Conservation (phyloP, 2,113 vertebrate species). For the Dissostichus mawsoni region DNA sequence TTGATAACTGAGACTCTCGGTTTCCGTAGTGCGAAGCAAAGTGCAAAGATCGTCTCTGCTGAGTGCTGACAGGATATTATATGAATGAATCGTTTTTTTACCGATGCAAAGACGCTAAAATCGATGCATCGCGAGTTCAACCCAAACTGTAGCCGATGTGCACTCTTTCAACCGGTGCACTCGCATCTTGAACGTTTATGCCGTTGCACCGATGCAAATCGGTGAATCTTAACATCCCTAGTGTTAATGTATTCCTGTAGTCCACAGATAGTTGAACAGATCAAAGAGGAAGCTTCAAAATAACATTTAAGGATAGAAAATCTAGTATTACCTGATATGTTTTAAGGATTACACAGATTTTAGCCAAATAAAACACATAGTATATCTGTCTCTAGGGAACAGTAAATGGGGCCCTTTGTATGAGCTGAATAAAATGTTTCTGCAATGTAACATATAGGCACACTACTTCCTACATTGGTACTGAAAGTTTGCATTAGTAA, state of each 20-base stretch:
- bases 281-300: neutral
- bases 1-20: too few species aligned
- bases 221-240: too few species aligned
- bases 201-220: too few species aligned
- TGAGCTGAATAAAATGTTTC: neutral
- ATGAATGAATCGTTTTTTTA: too few species aligned
- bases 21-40: too few species aligned
- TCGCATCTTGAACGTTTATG: too few species aligned
- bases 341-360: neutral
- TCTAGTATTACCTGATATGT: neutral
- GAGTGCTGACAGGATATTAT: too few species aligned
- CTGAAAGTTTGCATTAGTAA: neutral
- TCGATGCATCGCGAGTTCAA: too few species aligned
- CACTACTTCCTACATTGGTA: neutral
- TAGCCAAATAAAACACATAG: neutral
- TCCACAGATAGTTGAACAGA: slow-evolving; percentile 26
- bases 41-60: too few species aligned
- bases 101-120: too few species aligned
- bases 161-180: too few species aligned
- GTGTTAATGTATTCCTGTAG: slow-evolving; percentile 26
- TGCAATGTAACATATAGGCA: neutral
- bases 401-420: neutral
- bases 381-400: neutral
- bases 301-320: neutral
- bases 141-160: too few species aligned